phyloP scores from a whole-genome alignment of 2,797 vertebrate genomes.

The Catharus ustulatus region DNA sequence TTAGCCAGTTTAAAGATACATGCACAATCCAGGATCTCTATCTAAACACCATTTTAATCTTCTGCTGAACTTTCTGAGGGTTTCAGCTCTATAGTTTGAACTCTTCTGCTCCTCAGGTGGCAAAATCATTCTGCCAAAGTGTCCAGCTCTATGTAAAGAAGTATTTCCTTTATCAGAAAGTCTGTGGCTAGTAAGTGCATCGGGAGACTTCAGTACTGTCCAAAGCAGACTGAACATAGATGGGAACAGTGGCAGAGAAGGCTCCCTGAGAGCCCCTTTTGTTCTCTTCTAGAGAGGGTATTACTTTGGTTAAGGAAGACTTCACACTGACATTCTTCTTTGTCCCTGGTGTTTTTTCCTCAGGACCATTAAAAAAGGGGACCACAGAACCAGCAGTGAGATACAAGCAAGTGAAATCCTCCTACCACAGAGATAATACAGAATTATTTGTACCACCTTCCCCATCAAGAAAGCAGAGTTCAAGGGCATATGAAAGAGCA shows the following conservation, averaged over 20 bases:
- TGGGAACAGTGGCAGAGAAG: background rate
- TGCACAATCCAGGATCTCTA: background rate
- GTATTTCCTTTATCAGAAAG: background rate
- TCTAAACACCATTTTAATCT: background rate
- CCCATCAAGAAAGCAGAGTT: background rate
- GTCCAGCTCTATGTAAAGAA: background rate
- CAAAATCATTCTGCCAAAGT: background rate
- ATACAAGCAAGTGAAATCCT: background rate
- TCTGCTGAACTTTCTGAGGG: background rate
- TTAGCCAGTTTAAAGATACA: background rate
- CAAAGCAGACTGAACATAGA: background rate
- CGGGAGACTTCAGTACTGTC: background rate
- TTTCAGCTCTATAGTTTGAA: background rate
- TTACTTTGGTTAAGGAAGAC: background rate
- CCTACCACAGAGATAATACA: background rate
- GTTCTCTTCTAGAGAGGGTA: background rate
- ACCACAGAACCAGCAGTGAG: background rate
- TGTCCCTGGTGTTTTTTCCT: background rate
- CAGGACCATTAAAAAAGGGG: background rate
- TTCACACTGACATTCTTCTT: background rate
- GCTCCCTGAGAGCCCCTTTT: background rate
- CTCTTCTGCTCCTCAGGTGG: background rate
- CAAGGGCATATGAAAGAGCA: background rate
- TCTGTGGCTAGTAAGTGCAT: background rate
- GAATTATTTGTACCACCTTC: background rate